Conservation (phyloP, 1,140 invertebrate genomes). For the Dolichoris vasculosae region DNA sequence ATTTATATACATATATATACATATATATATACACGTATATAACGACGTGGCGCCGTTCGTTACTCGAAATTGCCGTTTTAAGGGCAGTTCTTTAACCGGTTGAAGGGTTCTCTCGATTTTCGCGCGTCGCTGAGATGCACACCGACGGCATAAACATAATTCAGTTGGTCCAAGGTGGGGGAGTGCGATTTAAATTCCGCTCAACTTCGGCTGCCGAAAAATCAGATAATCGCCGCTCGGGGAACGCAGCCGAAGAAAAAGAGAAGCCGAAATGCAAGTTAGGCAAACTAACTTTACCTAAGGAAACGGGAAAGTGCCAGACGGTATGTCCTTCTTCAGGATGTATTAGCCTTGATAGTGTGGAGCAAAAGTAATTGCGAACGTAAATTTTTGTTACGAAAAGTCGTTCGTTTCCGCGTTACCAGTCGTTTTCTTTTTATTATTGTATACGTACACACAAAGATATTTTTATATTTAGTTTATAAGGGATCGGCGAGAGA, state of each 20-base stretch:
- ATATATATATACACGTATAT: background rate
- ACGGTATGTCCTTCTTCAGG: background rate
- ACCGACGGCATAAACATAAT: constrained; percentile 38
- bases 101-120: constrained; percentile 47
- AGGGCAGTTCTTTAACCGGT: constrained; percentile 50
- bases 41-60: constrained; percentile 48
- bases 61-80: constrained; percentile 57
- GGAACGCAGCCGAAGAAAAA: background rate
- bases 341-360: constrained; percentile 15
- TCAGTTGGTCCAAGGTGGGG: background rate
- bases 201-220: constrained; percentile 32
- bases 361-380: background rate
- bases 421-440: too few relatives aligned
- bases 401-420: background rate
- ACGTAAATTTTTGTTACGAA: background rate
- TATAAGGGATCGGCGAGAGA: too few relatives aligned
- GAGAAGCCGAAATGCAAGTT: background rate
- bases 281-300: constrained; percentile 18
- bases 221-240: constrained; percentile 43
- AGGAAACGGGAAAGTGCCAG: constrained; percentile 28
- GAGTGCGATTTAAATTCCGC: constrained; percentile 41
- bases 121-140: background rate
- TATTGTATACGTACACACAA: too few relatives aligned
- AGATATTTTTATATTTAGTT: too few relatives aligned
- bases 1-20: background rate